A percentile compares a stretch with the other conserved stretches of the same genome.
Evolutionary conservation across 2,113 vertebrate genomes (phyloP).

Genomic region (Aviceda subcristata): DNA sequence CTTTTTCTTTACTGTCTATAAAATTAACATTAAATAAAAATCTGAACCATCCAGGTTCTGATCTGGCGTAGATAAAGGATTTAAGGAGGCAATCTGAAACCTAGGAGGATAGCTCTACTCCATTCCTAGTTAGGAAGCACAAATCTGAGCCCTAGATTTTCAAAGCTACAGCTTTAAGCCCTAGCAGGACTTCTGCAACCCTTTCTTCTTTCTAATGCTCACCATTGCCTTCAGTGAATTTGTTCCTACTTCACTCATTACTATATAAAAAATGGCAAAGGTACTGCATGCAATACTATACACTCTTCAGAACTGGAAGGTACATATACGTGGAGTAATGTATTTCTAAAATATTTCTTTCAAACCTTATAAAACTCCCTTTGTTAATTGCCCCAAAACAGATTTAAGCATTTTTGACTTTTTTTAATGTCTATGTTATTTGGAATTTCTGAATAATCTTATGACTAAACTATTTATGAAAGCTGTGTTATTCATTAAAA

Average conservation of each 20-base stretch:
- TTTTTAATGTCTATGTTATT: not conserved
- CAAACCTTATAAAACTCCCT: not conserved
- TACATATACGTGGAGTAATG: rapidly evolving
- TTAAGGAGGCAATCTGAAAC: not conserved
- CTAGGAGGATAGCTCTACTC: not conserved
- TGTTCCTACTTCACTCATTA: not conserved
- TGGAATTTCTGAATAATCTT: not conserved
- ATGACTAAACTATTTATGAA: not conserved
- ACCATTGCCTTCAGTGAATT: not conserved
- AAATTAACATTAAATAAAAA: not conserved
- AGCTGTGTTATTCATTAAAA: not conserved
- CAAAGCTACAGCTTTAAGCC: not conserved
- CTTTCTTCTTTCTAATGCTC: not conserved
- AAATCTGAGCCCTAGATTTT: not conserved
- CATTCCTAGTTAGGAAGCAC: not conserved
- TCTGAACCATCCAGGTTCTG: not conserved
- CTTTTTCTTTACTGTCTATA: not conserved
- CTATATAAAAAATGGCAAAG: not conserved
- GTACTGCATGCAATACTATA: rapidly evolving
- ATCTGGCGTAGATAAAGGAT: not conserved
- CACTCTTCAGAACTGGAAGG: not conserved
- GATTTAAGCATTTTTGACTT: not conserved
- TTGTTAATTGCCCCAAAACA: not conserved
- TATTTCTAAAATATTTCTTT: not conserved
- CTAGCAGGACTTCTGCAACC: not conserved